A percentile compares a stretch with the other conserved stretches of the same genome.
These are phyloP conservation scores for Anoplophora glabripennis DNA, from an alignment of 1,140 invertebrate species.

Conservation along the genomic window DNA sequence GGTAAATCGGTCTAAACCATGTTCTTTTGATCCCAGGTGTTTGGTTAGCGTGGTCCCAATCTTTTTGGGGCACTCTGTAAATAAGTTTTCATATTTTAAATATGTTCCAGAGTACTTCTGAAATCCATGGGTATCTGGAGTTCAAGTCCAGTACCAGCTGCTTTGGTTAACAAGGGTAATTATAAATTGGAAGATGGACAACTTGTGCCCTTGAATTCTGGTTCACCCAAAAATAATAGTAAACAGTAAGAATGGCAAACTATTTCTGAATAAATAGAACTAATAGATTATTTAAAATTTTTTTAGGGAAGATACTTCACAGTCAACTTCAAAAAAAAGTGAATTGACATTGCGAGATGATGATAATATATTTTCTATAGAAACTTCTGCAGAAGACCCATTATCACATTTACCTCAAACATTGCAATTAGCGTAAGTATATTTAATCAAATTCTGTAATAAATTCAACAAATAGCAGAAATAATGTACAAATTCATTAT, in stretches of 20 bases:
- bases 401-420: constrained; percentile 50
- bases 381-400: constrained; percentile 45
- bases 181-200: constrained; percentile 38
- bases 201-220: not conserved
- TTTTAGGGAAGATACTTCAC: too few species aligned
- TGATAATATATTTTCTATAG: constrained; percentile 26
- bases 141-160: constrained; percentile 44
- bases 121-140: constrained; percentile 96
- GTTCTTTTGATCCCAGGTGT: too few species aligned
- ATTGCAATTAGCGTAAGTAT: too few species aligned
- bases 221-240: not conserved
- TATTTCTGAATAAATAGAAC: too few species aligned
- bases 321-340: not conserved
- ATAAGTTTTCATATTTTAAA: not conserved
- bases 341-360: not conserved
- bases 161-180: constrained; percentile 35
- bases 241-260: too few species aligned
- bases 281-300: too few species aligned
- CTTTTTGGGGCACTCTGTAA: not conserved
- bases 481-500: too few species aligned
- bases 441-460: constrained; percentile 46
- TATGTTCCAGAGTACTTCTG: constrained; percentile 67
- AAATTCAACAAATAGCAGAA: too few species aligned
- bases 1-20: too few species aligned
- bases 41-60: too few species aligned